Evolutionary conservation across 1,140 invertebrate genomes (phyloP).

Genomic region (Caenorhabditis elegans): WBcel235 BX284603.4:6421001-6421500

Average conservation of each 20-base stretch:
- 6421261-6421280: neutral
- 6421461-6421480: too few species aligned
- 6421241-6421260: neutral
- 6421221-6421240: neutral
- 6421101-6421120: neutral
- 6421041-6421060: neutral
- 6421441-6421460: too few species aligned
- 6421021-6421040: neutral
- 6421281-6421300: constrained; percentile 9
- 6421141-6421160: neutral
- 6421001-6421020: neutral
- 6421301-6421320: constrained; percentile 31
- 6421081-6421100: constrained; percentile 18
- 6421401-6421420: too few species aligned
- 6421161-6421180: neutral
- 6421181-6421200: neutral
- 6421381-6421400: too few species aligned
- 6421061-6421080: neutral
- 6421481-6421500: too few species aligned
- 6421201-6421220: neutral
- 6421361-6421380: too few species aligned
- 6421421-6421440: too few species aligned
- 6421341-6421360: too few species aligned
- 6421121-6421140: neutral
- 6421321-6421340: constrained; percentile 5